Conservation (phyloP, 2,888 invertebrate genomes). For the Caenorhabditis angaria region DNA sequence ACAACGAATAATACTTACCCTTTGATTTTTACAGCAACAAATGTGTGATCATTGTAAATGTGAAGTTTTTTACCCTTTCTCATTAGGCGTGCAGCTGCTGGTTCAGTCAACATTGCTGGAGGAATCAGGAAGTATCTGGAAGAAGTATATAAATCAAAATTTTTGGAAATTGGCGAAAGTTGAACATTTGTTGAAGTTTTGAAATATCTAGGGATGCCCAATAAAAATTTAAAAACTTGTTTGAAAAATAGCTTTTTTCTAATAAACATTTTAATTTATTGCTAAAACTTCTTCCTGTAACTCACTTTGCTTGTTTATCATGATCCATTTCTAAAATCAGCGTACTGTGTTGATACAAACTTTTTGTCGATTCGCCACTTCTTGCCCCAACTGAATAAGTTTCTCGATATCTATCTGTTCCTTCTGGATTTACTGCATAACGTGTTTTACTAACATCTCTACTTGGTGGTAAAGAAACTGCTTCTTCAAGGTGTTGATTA, state of each 20-base stretch:
- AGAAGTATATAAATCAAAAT: background rate
- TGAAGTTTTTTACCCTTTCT: constrained; percentile 71
- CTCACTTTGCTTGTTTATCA: constrained; percentile 59
- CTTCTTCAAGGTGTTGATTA: constrained; percentile 63
- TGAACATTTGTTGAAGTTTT: background rate
- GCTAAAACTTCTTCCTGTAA: background rate
- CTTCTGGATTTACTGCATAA: constrained; percentile 20
- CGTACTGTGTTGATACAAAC: constrained; percentile 64
- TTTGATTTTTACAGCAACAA: constrained; percentile 71
- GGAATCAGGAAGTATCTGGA: constrained; percentile 70
- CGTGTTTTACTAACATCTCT: constrained; percentile 65
- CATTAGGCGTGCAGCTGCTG: constrained; percentile 63
- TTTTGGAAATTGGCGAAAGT: background rate
- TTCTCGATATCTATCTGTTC: constrained; percentile 41
- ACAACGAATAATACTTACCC: constrained; percentile 55
- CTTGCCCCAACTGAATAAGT: constrained; percentile 60
- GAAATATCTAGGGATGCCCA: no score
- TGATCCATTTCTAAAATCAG: constrained; percentile 62
- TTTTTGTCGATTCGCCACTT: constrained; percentile 60
- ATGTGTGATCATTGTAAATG: constrained; percentile 72
- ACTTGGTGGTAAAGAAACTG: constrained; percentile 68
- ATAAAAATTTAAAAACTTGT: background rate
- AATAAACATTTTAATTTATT: constrained; percentile 6
- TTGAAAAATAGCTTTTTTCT: constrained; percentile 5
- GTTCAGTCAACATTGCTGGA: constrained; percentile 60